Evolutionary conservation across 2,888 invertebrate species (phyloP).

Genomic region (Vesta saturnalis): DNA sequence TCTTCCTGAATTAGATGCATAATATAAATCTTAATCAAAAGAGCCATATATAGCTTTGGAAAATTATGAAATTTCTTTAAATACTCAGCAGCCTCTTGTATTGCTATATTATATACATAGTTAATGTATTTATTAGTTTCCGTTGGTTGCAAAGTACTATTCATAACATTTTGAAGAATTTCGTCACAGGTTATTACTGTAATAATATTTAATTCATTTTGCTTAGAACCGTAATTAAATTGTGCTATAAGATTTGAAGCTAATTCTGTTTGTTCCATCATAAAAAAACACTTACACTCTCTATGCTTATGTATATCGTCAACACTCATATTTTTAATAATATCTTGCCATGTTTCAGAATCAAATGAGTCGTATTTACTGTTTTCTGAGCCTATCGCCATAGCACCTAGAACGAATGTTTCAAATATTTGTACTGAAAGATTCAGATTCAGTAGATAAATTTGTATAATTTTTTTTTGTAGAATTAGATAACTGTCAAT

Average conservation of each 20-base stretch:
- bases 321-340: no score
- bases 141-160: not conserved
- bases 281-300: no score
- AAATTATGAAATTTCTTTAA: not conserved
- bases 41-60: constrained; percentile 13
- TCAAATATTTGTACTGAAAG: no score
- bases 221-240: constrained; percentile 16
- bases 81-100: not conserved
- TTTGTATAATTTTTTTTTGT: no score
- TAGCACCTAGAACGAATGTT: no score
- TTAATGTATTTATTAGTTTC: not conserved
- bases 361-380: no score
- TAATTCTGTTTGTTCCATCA: constrained; percentile 12
- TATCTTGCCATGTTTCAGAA: no score
- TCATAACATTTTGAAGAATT: constrained; percentile 7
- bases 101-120: not conserved
- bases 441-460: no score
- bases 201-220: constrained; percentile 9
- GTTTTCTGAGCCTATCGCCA: no score
- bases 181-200: constrained; percentile 22
- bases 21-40: constrained; percentile 30
- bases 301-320: no score
- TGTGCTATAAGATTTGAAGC: constrained; percentile 5
- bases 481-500: no score
- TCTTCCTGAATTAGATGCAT: constrained; percentile 17